Evolutionary conservation across 2,888 invertebrate species (phyloP), one percentile per base, ranked within the genome.

Genomic region (Synanthedon myopaeformis): DNA sequence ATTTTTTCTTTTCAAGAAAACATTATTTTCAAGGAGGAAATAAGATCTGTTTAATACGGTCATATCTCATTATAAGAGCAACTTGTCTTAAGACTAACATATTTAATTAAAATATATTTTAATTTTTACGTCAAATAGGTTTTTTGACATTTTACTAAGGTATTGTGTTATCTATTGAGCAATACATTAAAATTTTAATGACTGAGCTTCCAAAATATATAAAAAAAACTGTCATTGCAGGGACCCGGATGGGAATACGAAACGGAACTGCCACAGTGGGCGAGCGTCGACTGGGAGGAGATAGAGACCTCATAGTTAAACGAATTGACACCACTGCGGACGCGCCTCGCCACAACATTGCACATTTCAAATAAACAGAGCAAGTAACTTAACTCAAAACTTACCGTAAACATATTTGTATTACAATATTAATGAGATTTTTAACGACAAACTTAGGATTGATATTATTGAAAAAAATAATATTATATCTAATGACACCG

Each of bases 231-330:
- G 1, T 49, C 17, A 19, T 49, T 49, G 23, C 82, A 96, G 95
- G 97, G 97, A 41, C 95, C 96, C 55, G 96, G 94, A 51, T 98
- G 97, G 97, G 94, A 94, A 70, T 98, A 95, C 80, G 93, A 96
- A 82, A 96, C 97, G 1, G 93, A 94, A 70, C 88, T 97, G 65
- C 98, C 98, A 0, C 93, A 93, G 54, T 98, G 98, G 98, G 97
- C 98, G 42, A 89, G 90, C 71, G 90, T 93, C 52, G 94, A 96
- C 65, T 97, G 96, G 96, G 88, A 89, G 56, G 94, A 94, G 67
- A 89, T 90, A 49, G 92, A 92, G 35, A 70, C 55, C 59, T 86
- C 85, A 79, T 87, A 86, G 86, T 86, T 63, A 69, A 72, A 72
- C 65, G 74, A 74, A 62, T 59, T 74, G 60, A 66, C 69, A 67